Evolutionary conservation across 1,140 invertebrate species (phyloP).

Genomic region (Euura lappo): DNA sequence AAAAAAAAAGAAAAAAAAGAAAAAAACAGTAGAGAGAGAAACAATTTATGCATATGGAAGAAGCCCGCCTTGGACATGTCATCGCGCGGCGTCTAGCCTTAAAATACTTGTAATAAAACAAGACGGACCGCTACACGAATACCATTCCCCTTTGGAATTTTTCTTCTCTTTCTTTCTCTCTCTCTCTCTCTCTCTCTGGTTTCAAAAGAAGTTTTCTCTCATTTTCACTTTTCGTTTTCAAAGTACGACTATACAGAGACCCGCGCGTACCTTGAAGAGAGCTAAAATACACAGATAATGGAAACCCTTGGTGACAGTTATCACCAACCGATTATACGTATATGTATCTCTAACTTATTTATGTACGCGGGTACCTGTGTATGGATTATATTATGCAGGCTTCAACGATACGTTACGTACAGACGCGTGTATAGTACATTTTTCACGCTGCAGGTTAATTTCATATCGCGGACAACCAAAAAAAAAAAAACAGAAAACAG

Average conservation of each 20-base stretch:
- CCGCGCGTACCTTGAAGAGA: no score
- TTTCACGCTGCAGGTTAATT: no score
- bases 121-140: background rate
- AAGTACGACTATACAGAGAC: no score
- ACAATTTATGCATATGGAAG: background rate
- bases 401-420: background rate
- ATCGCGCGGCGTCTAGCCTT: constrained; percentile 4
- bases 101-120: constrained; percentile 7
- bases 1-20: no score
- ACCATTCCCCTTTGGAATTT: background rate
- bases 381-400: background rate
- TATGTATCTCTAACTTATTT: background rate
- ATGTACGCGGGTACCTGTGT: background rate
- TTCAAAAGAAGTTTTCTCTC: background rate
- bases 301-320: constrained; percentile 6
- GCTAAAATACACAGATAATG: constrained; percentile 1
- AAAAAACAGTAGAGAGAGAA: no score
- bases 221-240: background rate
- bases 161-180: background rate
- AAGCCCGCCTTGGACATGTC: constrained; percentile 4
- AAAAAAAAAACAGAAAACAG: no score
- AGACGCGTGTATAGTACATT: background rate
- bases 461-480: no score
- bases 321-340: background rate
- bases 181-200: background rate